phyloP scores from a whole-genome alignment of 2,888 invertebrate species.

The Andricus quercusramuli region DNA sequence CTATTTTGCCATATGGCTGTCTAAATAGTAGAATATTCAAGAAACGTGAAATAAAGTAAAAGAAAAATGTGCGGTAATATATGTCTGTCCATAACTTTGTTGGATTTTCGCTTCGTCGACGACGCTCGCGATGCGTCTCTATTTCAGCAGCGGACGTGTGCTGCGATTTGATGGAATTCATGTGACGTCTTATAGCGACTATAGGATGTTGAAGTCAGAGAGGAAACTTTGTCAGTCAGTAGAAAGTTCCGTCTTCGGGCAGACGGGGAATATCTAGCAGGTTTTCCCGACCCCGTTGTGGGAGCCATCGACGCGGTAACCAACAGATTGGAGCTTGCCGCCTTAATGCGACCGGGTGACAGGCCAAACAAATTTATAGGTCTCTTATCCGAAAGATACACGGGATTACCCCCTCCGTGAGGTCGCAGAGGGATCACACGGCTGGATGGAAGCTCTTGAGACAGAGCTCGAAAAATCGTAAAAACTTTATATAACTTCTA shows the following conservation, averaged over 20 bases:
- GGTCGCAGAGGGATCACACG: slow-evolving; percentile 57
- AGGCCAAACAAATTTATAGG: slow-evolving; percentile 77
- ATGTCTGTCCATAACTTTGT: slow-evolving; percentile 7
- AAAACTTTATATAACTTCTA: slow-evolving; percentile 76
- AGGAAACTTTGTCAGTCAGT: slow-evolving; percentile 57
- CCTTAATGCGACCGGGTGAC: slow-evolving; percentile 67
- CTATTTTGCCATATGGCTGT: no score
- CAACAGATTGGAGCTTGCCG: slow-evolving; percentile 60
- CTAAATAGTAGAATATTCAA: not conserved
- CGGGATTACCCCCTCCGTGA: slow-evolving; percentile 70
- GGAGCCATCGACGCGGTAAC: slow-evolving; percentile 59
- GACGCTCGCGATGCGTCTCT: slow-evolving; percentile 49
- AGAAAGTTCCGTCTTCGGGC: slow-evolving; percentile 51
- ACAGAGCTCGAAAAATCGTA: slow-evolving; percentile 74
- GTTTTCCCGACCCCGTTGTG: slow-evolving; percentile 45
- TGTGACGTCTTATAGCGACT: slow-evolving; percentile 52
- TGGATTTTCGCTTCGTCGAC: slow-evolving; percentile 4
- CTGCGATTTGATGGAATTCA: slow-evolving; percentile 54
- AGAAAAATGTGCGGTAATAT: not conserved
- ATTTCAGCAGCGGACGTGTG: slow-evolving; percentile 41
- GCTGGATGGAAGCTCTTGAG: slow-evolving; percentile 59
- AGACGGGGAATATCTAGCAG: slow-evolving; percentile 58
- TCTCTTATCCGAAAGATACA: slow-evolving; percentile 77
- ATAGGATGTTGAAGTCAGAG: slow-evolving; percentile 24
- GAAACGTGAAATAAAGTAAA: not conserved